These are phyloP conservation scores for Nezara viridula DNA, from an alignment of 2,888 invertebrate species.

Conservation along the genomic window DNA sequence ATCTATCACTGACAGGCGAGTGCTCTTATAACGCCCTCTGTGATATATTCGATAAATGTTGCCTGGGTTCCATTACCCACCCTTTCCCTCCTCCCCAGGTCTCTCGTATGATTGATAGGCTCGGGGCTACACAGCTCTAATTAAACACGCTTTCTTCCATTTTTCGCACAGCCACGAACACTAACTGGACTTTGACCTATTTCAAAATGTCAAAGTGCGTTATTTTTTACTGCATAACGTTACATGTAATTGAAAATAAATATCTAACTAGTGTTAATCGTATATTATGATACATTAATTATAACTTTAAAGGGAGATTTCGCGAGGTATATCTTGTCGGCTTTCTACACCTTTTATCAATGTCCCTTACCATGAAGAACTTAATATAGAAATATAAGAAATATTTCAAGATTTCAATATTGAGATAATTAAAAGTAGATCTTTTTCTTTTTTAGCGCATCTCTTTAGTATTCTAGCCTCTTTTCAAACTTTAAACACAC, in stretches of 20 bases:
- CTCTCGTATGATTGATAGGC: constrained; percentile 16
- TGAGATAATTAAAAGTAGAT: too few species aligned
- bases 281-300: too few species aligned
- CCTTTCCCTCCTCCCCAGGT: not conserved
- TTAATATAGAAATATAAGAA: too few species aligned
- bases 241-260: not conserved
- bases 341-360: too few species aligned
- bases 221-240: not conserved
- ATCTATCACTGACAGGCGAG: constrained; percentile 25
- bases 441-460: too few species aligned
- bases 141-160: constrained; percentile 40
- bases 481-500: too few species aligned
- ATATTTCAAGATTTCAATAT: too few species aligned
- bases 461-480: too few species aligned
- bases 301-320: too few species aligned
- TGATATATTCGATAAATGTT: constrained; percentile 21
- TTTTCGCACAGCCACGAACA: not conserved
- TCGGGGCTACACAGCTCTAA: not conserved
- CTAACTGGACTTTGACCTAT: not conserved
- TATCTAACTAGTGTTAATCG: too few species aligned
- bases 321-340: too few species aligned
- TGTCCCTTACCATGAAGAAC: too few species aligned
- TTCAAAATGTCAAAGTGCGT: not conserved
- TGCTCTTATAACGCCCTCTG: constrained; percentile 5
- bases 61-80: constrained; percentile 9